Evolutionary conservation across 2,888 invertebrate species (phyloP).

Genomic region (Strigamia crassipes): DNA sequence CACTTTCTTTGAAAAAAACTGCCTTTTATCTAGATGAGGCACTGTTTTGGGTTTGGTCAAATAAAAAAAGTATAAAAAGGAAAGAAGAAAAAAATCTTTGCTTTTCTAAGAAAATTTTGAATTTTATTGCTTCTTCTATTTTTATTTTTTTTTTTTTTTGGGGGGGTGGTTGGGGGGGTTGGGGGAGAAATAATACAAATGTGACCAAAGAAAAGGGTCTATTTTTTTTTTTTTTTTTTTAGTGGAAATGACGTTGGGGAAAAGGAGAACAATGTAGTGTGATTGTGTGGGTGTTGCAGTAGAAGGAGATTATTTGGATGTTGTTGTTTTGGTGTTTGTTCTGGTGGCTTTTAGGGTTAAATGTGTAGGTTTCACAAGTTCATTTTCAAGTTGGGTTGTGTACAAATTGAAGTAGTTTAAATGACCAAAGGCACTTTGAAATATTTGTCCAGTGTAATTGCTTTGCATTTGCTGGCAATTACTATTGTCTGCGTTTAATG

Average conservation of each 20-base stretch:
- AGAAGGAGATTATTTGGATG: background rate
- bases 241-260: background rate
- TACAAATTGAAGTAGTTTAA: slow-evolving; percentile 10
- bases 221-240: background rate
- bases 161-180: too few relatives aligned
- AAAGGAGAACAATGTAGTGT: background rate
- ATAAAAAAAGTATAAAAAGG: background rate
- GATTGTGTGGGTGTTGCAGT: background rate
- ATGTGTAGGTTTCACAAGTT: background rate
- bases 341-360: background rate
- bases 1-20: background rate
- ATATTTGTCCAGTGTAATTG: slow-evolving; percentile 10
- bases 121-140: background rate
- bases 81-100: background rate
- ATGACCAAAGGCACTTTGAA: slow-evolving; percentile 4
- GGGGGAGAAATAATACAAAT: too few relatives aligned
- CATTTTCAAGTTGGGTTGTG: slow-evolving; percentile 10
- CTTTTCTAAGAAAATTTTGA: background rate
- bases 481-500: background rate
- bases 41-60: background rate
- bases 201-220: background rate
- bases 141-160: too few relatives aligned
- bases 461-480: background rate
- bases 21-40: background rate
- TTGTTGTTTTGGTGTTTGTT: background rate